Percentiles rank a stretch among this genome's conserved stretches.
Conservation (phyloP, 2,113 vertebrate species). For the Neogale vison region DNA sequence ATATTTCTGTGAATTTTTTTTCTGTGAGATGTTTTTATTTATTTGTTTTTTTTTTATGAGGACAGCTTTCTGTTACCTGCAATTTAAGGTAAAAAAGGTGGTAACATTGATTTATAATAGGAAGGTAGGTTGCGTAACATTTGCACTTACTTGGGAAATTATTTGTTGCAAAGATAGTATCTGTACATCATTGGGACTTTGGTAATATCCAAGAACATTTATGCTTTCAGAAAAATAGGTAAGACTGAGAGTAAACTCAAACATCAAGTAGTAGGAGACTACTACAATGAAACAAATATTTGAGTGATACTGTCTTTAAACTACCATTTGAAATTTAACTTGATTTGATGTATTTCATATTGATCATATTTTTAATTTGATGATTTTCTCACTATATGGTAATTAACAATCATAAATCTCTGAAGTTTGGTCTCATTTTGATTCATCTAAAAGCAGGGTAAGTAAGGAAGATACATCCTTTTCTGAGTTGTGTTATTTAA, state of each 20-base stretch:
- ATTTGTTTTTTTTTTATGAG: not conserved
- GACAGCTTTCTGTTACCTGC: not conserved
- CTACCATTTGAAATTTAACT: not conserved
- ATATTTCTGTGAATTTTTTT: not conserved
- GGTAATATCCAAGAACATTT: not conserved
- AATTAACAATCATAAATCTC: not conserved
- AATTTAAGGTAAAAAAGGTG: not conserved
- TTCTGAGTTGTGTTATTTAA: not conserved
- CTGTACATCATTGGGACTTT: not conserved
- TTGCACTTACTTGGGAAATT: constrained; percentile 6
- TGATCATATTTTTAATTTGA: not conserved
- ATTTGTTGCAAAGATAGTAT: not conserved
- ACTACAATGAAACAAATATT: not conserved
- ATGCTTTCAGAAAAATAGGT: not conserved
- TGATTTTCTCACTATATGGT: not conserved
- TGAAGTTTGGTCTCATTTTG: not conserved
- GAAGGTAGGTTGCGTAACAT: not conserved
- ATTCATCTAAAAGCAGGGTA: not conserved
- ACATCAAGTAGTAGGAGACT: not conserved
- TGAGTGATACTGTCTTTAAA: not conserved
- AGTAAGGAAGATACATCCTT: not conserved
- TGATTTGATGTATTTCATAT: not conserved
- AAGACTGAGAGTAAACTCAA: not conserved
- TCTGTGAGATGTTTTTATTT: not conserved
- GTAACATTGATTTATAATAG: constrained; percentile 8